Base-by-base conservation (phyloP, 2,797 vertebrate genomes). In the Natrix natrix region DNA sequence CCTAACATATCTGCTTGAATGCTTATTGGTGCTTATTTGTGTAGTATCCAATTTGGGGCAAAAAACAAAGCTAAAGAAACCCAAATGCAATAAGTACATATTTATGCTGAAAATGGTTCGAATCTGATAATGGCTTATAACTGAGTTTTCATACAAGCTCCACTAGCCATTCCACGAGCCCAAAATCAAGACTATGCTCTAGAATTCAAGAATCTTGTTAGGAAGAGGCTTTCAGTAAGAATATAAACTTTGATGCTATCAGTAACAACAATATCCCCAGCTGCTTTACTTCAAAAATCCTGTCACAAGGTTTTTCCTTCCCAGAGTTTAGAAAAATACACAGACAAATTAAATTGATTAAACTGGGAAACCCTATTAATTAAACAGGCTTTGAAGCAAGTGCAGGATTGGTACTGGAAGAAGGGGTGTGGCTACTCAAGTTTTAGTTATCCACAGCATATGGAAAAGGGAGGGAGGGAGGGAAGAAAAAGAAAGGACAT, bases 301-400 rank as follows among this genome's bases (percentile, higher is more conserved):
- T 96, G 96, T 95, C 97, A 95, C 92, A 92, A 28, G 93, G 92
- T 96, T 97, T 97, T 95, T 94, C 94, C 96, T 96, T 60, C 92
- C 95, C 16, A 94, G 93, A 96, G 95, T 96, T 97, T 90, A 94
- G 93, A 96, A 92, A 96, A 96, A 97, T 93, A 97, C 59, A 96
- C 95, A 95, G 43, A 57, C 87, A 93, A 90, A 74, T 91, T 93
- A 32, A 89, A 96, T 94, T 91, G 95, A 95, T 93, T 93, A 90
- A 94, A 89, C 55, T 87, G 94, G 91, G 93, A 95, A 95, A 92
- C 69, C 94, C 95, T 94, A 90, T 97, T 96, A 95, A 96, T 95
- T 94, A 95, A 95, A 91, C 43, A 86, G 86, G 90, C 63, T 59
- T 14, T 69, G 4, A 87, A 96, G 87, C n/a, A 95, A 94, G 88